Percentiles rank a stretch among this genome's conserved stretches.
These are phyloP conservation scores for Psophia crepitans DNA, from an alignment of 2,113 vertebrate species.

Conservation along the genomic window DNA sequence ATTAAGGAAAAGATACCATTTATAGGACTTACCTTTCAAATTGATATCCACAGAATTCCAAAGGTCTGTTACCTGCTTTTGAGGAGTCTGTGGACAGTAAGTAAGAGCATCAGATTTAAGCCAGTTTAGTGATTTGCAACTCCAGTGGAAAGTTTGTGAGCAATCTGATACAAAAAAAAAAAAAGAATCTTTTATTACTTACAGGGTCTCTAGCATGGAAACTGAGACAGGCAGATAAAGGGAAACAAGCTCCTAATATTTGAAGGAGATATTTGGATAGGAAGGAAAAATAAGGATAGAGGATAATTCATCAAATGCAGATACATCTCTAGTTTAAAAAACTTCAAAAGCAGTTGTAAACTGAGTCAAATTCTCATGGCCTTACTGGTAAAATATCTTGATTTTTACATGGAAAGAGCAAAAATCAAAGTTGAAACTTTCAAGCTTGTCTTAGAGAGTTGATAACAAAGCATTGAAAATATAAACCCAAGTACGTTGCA, in stretches of 20 bases:
- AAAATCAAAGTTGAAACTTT: background rate
- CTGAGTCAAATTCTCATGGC: background rate
- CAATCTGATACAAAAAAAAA: background rate
- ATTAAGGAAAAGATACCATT: background rate
- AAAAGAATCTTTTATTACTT: background rate
- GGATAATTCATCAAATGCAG: background rate
- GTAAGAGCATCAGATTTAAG: background rate
- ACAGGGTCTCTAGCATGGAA: background rate
- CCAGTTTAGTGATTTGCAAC: background rate
- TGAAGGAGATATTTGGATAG: background rate
- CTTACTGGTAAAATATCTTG: background rate
- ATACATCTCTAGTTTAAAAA: background rate
- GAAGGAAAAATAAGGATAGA: background rate
- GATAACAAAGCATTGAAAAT: background rate
- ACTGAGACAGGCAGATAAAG: background rate
- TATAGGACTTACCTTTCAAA: background rate
- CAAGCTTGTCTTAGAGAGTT: background rate
- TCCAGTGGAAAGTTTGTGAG: background rate
- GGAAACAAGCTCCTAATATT: background rate
- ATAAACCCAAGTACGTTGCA: background rate
- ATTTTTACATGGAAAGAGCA: background rate
- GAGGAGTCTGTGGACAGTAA: background rate
- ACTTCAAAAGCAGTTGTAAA: background rate
- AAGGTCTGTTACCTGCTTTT: background rate
- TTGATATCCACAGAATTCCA: background rate